A percentile compares a stretch with the other conserved stretches of the same genome.
phyloP scores from a whole-genome alignment of 2,888 invertebrate species.

The Pollenia amentaria region DNA sequence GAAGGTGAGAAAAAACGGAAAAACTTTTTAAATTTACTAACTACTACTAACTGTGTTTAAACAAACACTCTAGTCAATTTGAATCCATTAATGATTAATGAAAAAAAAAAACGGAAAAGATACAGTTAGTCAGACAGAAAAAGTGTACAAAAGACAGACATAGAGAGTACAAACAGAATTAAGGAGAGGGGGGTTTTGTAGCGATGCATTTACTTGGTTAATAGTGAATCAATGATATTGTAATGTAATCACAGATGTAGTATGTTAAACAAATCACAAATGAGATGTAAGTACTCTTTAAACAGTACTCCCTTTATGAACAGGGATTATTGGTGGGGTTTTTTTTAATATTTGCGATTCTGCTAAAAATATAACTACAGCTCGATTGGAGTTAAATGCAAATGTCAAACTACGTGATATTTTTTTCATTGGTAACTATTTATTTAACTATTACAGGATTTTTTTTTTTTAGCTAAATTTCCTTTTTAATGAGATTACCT shows the following conservation, averaged over 20 bases:
- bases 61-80: slow-evolving; percentile 26
- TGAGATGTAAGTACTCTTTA: slow-evolving; percentile 32
- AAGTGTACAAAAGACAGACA: slow-evolving; percentile 17
- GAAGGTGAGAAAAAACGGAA: slow-evolving; percentile 29
- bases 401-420: not conserved
- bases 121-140: not conserved
- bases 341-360: slow-evolving; percentile 3
- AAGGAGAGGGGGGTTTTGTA: slow-evolving; percentile 1
- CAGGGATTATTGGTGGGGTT: not conserved
- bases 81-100: not conserved
- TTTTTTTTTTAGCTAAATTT: not conserved
- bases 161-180: not conserved
- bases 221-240: slow-evolving; percentile 67
- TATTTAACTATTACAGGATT: not conserved
- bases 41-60: slow-evolving; percentile 30
- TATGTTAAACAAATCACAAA: slow-evolving; percentile 59
- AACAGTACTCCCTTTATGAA: too few species aligned
- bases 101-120: not conserved
- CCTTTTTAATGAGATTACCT: not conserved
- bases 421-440: slow-evolving; percentile 9
- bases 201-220: slow-evolving; percentile 29
- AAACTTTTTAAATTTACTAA: not conserved
- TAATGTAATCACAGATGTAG: slow-evolving; percentile 66
- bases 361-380: slow-evolving; percentile 10
- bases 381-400: not conserved